These are phyloP conservation scores for Acronicta aceris DNA, from an alignment of 2,888 invertebrate genomes.

Conservation along the genomic window DNA sequence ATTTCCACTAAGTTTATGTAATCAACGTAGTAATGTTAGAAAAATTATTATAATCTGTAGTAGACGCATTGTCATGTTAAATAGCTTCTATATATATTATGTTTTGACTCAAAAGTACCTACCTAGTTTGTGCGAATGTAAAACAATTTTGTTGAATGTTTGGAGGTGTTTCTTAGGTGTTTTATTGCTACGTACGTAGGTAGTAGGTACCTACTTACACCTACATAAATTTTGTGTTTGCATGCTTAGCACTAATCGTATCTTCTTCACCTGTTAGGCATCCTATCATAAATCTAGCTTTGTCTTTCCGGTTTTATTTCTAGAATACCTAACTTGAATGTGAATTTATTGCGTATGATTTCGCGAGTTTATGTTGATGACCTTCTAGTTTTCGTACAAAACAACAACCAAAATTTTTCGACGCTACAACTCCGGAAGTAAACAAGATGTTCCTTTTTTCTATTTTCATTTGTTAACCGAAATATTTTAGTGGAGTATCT, in stretches of 20 bases:
- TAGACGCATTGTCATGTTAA: slow-evolving; percentile 28
- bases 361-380: slow-evolving; percentile 10
- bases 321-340: slow-evolving; percentile 19
- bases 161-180: background rate
- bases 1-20: slow-evolving; percentile 77
- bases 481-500: background rate
- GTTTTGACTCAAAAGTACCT: background rate
- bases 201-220: background rate
- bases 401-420: background rate
- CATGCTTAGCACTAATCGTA: background rate
- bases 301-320: slow-evolving; percentile 13
- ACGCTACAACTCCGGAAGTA: background rate
- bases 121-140: slow-evolving; percentile 3
- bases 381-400: slow-evolving; percentile 18
- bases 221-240: background rate
- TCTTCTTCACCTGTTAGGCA: background rate
- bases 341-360: slow-evolving; percentile 25
- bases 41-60: slow-evolving; percentile 43
- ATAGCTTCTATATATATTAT: slow-evolving; percentile 1
- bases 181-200: background rate
- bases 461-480: background rate
- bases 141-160: slow-evolving; percentile 4
- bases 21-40: slow-evolving; percentile 65
- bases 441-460: background rate
- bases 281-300: slow-evolving; percentile 7